A percentile compares a stretch with the other conserved stretches of the same genome.
These are phyloP conservation scores for Microcebus ravelobensis DNA, from an alignment of 2,113 vertebrate genomes.

Conservation along the genomic window DNA sequence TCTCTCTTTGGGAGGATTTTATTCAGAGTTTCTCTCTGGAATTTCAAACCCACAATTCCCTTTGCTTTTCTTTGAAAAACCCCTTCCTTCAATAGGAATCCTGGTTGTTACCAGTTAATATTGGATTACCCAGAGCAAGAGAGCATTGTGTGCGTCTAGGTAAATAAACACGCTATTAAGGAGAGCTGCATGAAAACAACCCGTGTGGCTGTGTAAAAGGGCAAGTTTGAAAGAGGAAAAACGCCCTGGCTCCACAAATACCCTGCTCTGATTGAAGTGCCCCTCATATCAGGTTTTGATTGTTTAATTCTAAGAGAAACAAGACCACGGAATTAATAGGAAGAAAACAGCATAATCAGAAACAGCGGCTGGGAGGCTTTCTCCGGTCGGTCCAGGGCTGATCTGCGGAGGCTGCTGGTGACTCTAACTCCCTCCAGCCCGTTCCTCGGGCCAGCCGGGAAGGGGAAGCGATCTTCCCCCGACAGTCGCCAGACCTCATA, in stretches of 20 bases:
- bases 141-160: neutral
- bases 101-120: slow-evolving; percentile 27
- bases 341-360: neutral
- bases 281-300: neutral
- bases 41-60: slow-evolving; percentile 63
- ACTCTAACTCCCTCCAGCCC: neutral
- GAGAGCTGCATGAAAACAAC: neutral
- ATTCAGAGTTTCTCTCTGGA: slow-evolving; percentile 76
- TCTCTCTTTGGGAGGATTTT: slow-evolving; percentile 67
- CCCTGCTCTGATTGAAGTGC: neutral
- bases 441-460: neutral
- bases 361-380: neutral
- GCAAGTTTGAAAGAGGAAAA: slow-evolving; percentile 2
- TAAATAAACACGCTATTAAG: slow-evolving; percentile 54
- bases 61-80: slow-evolving; percentile 52
- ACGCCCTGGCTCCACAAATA: neutral
- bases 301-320: slow-evolving; percentile 46
- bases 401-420: neutral
- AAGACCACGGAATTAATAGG: neutral
- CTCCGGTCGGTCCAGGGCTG: neutral
- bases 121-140: neutral
- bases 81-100: slow-evolving; percentile 4
- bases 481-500: neutral
- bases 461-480: neutral
- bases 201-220: neutral